A percentile compares a stretch with the other conserved stretches of the same genome.
Evolutionary conservation across 2,888 invertebrate genomes (phyloP).

Genomic region (Parnassius glacialis): DNA sequence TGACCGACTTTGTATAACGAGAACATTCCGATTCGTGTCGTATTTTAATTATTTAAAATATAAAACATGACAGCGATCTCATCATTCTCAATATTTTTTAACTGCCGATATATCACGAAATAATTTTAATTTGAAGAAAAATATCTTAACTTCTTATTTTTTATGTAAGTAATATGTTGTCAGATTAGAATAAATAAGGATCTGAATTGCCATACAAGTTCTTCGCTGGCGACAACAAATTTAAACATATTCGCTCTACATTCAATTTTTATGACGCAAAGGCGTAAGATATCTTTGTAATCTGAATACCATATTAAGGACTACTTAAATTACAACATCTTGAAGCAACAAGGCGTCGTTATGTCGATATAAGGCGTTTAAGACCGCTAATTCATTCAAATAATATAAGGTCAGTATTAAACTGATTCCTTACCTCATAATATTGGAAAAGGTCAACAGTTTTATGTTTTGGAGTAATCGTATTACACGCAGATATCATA

Average conservation of each 20-base stretch:
- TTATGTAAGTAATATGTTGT: conserved; percentile 10
- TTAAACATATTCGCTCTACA: conserved; percentile 14
- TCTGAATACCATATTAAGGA: conserved; percentile 23
- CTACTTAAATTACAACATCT: conserved; percentile 24
- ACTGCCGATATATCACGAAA: not conserved
- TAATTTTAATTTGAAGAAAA: conserved; percentile 18
- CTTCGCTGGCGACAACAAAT: conserved; percentile 7
- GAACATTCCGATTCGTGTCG: conserved; percentile 17
- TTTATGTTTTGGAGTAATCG: conserved; percentile 45
- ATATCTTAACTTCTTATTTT: conserved; percentile 2
- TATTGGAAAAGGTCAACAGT: conserved; percentile 45
- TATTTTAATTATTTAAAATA: conserved; percentile 24
- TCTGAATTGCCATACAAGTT: not conserved
- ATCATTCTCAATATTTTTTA: conserved; percentile 9
- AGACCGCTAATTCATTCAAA: conserved; percentile 17
- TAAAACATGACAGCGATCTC: conserved; percentile 16
- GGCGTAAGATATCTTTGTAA: conserved; percentile 26
- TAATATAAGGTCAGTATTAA: conserved; percentile 43
- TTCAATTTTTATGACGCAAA: conserved; percentile 21
- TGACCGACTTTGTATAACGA: conserved; percentile 26
- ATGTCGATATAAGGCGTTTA: conserved; percentile 14
- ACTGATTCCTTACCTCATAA: conserved; percentile 47
- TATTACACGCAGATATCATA: not conserved
- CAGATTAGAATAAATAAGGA: conserved; percentile 3
- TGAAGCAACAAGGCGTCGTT: conserved; percentile 21